Evolutionary conservation across 1,140 invertebrate species (phyloP).

Genomic region (Leucophenga varia): DNA sequence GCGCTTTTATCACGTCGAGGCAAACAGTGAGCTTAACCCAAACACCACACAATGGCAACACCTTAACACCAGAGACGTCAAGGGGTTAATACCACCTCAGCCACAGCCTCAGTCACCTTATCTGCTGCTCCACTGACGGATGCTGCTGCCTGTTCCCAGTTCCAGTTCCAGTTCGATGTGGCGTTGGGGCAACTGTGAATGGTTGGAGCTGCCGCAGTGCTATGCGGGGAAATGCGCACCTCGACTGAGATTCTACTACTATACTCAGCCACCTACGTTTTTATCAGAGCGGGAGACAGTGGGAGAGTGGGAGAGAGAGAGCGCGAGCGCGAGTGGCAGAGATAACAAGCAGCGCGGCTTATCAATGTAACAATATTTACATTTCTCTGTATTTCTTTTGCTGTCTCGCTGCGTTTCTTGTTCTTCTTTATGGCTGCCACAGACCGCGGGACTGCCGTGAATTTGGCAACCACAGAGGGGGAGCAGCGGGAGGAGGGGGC

Average conservation of each 20-base stretch:
- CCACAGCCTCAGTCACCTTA: neutral
- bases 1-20: constrained; percentile 36
- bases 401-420: constrained; percentile 1
- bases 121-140: constrained; percentile 14
- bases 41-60: constrained; percentile 48
- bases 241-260: too few relatives aligned
- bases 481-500: too few relatives aligned
- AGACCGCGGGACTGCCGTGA: constrained; percentile 1
- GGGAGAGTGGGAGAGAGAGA: constrained; percentile 1
- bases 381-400: constrained; percentile 40
- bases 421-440: constrained; percentile 8
- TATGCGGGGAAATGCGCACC: constrained; percentile 2
- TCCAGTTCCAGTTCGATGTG: neutral
- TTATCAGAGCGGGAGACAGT: constrained; percentile 19
- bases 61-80: constrained; percentile 51
- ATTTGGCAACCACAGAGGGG: neutral
- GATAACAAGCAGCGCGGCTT: constrained; percentile 29
- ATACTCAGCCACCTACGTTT: constrained; percentile 15
- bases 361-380: constrained; percentile 55
- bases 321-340: constrained; percentile 10
- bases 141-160: constrained; percentile 5
- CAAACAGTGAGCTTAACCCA: constrained; percentile 53
- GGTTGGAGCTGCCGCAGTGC: constrained; percentile 13
- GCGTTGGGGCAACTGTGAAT: constrained; percentile 25
- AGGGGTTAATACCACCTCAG: constrained; percentile 43